Evolutionary conservation across 2,888 invertebrate genomes (phyloP).

Genomic region (Tiphia femorata): DNA sequence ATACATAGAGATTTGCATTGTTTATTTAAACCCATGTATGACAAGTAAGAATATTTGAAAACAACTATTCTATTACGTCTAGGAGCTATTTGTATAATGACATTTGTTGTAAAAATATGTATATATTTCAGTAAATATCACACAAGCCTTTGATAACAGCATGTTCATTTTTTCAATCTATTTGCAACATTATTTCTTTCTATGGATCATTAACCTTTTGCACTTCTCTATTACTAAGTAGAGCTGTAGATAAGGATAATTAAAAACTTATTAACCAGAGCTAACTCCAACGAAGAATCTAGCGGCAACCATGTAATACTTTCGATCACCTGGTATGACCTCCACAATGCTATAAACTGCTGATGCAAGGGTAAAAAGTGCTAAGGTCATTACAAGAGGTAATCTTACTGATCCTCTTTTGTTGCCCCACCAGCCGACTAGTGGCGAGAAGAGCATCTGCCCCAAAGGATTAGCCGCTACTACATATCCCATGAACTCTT

Average conservation of each 20-base stretch:
- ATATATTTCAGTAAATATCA: too few species aligned
- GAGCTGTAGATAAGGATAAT: slow-evolving; percentile 8
- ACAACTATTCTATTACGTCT: too few species aligned
- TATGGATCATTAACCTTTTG: not conserved
- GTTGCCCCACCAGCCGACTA: slow-evolving; percentile 89
- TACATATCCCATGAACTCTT: slow-evolving; percentile 86
- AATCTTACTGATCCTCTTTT: slow-evolving; percentile 78
- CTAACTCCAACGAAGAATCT: slow-evolving; percentile 87
- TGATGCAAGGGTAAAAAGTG: slow-evolving; percentile 81
- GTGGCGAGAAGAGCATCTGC: slow-evolving; percentile 87
- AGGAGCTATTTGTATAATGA: too few species aligned
- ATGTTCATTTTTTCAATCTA: too few species aligned
- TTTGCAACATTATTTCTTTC: not conserved
- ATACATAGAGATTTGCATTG: too few species aligned
- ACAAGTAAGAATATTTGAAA: too few species aligned
- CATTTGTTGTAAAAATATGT: too few species aligned
- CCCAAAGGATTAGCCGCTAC: slow-evolving; percentile 90
- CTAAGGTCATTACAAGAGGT: slow-evolving; percentile 79
- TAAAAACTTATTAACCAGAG: slow-evolving; percentile 73
- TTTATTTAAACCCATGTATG: too few species aligned
- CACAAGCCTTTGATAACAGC: too few species aligned
- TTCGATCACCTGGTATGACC: slow-evolving; percentile 74
- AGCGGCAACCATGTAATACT: slow-evolving; percentile 82
- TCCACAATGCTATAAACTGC: slow-evolving; percentile 83
- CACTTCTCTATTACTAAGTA: slow-evolving; percentile 1